Conservation (phyloP, 2,113 vertebrate species). For the Furnarius figulus region DNA sequence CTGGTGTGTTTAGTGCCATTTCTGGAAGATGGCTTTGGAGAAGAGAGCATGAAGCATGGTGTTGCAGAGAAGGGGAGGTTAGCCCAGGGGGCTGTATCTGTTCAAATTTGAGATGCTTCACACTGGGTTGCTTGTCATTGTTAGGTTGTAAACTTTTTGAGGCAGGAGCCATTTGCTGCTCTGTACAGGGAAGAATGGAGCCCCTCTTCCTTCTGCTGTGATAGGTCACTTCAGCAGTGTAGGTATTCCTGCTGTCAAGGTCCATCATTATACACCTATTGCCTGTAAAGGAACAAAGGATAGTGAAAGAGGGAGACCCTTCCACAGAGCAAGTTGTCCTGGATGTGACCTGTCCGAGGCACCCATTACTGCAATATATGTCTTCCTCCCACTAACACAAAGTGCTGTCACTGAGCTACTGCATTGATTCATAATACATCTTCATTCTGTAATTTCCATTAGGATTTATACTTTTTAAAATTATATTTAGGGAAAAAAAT, state of each 20-base stretch:
- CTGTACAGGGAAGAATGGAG: neutral
- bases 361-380: neutral
- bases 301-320: neutral
- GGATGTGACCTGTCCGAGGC: neutral
- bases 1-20: neutral
- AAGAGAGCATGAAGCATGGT: neutral
- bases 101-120: neutral
- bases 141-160: neutral
- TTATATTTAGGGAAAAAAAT: slow-evolving; percentile 41
- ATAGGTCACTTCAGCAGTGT: neutral
- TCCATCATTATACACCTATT: neutral
- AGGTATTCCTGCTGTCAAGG: neutral
- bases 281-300: neutral
- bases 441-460: slow-evolving; percentile 30
- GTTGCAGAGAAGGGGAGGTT: neutral
- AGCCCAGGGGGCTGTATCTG: neutral
- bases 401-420: neutral
- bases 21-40: neutral
- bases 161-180: neutral
- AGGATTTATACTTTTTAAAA: slow-evolving; percentile 33
- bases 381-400: neutral
- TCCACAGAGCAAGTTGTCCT: neutral
- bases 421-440: slow-evolving; percentile 14
- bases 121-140: neutral
- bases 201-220: neutral